These are phyloP conservation scores for Meiosimyza decipiens DNA, from an alignment of 2,888 invertebrate genomes.

Conservation along the genomic window DNA sequence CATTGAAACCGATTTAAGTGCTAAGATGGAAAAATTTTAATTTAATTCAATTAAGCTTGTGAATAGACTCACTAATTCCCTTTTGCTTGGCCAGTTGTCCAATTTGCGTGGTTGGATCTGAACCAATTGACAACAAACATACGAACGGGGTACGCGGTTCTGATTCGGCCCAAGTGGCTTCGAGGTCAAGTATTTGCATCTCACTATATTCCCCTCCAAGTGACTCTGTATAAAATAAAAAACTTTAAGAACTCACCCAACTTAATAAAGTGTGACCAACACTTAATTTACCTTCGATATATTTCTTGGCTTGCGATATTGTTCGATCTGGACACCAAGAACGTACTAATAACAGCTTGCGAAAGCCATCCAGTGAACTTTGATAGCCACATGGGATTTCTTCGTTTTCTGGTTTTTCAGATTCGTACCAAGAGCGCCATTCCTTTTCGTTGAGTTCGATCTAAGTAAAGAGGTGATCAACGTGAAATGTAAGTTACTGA, in stretches of 20 bases:
- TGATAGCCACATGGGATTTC: slow-evolving; percentile 91
- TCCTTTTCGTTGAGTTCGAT: slow-evolving; percentile 88
- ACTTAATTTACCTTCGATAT: slow-evolving; percentile 77
- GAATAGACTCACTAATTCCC: slow-evolving; percentile 76
- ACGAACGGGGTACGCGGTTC: slow-evolving; percentile 89
- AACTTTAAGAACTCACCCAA: not conserved
- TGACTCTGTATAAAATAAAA: slow-evolving; percentile 71
- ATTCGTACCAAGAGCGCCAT: slow-evolving; percentile 92
- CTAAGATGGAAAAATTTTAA: slow-evolving; percentile 64
- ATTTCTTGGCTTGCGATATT: slow-evolving; percentile 90
- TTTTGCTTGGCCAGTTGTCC: slow-evolving; percentile 86
- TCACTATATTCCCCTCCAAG: slow-evolving; percentile 90
- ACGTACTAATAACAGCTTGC: slow-evolving; percentile 86
- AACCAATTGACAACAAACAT: slow-evolving; percentile 93
- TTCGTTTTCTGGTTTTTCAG: slow-evolving; percentile 91
- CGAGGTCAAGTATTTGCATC: slow-evolving; percentile 90
- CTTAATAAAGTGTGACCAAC: not conserved
- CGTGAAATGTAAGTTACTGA: too few relatives aligned
- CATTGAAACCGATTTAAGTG: slow-evolving; percentile 90
- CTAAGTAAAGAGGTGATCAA: slow-evolving; percentile 59
- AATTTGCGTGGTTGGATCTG: slow-evolving; percentile 96
- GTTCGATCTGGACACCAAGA: slow-evolving; percentile 97
- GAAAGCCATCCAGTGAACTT: slow-evolving; percentile 85
- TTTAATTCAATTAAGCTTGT: not conserved
- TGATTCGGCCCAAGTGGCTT: slow-evolving; percentile 89